phyloP scores from a whole-genome alignment of 37 sponge, comb jelly and placozoan species.

The Halisarca cf. caerulea region DNA sequence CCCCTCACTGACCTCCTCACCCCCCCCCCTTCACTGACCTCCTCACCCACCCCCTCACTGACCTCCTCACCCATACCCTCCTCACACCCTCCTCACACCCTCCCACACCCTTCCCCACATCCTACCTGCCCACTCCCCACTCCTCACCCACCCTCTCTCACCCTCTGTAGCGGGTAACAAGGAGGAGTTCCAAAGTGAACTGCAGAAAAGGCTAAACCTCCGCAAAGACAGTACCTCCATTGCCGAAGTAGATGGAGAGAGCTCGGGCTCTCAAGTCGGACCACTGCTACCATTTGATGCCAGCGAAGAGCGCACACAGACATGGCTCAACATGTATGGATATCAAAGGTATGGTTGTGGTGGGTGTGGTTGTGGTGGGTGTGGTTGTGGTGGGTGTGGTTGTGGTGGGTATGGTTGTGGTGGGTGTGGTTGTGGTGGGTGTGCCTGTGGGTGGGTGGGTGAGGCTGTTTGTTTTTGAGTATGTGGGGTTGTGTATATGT shows the following conservation, averaged over 20 bases:
- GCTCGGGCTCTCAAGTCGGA: background rate
- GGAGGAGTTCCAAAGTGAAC: slow-evolving; percentile 10
- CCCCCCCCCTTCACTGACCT: too few relatives aligned
- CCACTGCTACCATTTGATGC: slow-evolving; percentile 59
- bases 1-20: background rate
- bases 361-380: too few relatives aligned
- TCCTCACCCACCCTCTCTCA: slow-evolving; percentile 58
- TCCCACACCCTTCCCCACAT: slow-evolving; percentile 30
- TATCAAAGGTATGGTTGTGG: slow-evolving; percentile 64
- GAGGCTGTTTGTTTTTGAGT: too few relatives aligned
- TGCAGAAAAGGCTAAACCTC: slow-evolving; percentile 5
- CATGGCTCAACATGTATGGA: slow-evolving; percentile 53
- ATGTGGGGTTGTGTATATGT: too few relatives aligned
- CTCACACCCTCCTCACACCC: background rate
- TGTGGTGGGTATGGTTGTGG: too few relatives aligned
- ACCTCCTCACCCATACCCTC: background rate
- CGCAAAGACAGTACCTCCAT: slow-evolving; percentile 15
- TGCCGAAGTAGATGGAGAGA: slow-evolving; percentile 34
- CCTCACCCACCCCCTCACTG: background rate
- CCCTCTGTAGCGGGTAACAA: background rate
- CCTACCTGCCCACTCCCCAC: slow-evolving; percentile 27
- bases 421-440: too few relatives aligned
- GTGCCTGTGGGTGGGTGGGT: too few relatives aligned
- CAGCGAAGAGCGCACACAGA: slow-evolving; percentile 15
- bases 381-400: too few relatives aligned